Evolutionary conservation across 2,113 vertebrate genomes (phyloP), one percentile per base, ranked within the genome.

Genomic region (Hippolais icterina): DNA sequence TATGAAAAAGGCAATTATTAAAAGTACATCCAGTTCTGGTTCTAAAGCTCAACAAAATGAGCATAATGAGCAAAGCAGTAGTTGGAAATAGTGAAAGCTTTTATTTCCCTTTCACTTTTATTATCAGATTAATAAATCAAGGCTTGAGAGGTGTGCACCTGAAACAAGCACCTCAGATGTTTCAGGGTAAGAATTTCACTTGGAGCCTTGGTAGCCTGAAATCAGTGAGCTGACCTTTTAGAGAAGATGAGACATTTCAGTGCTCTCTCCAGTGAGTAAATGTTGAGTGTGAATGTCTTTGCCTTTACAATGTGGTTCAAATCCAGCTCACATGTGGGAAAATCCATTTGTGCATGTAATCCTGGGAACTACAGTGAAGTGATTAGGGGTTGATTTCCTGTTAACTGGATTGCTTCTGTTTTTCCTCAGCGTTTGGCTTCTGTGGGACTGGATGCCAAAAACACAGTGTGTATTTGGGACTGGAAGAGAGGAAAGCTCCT

Each of bases 381-480:
- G 74, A 50, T 83, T 37, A 79, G 56, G 46, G 64, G 9, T 25
- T 90, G 46, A 37, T 81, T 83, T 96, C 66, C 86, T 87, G 20
- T 35, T 96, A 86, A 95, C 94, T 54, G 81, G 59, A 20, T 94
- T 92, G 59, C 66, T 95, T 1, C 86, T 91, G 64, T 96, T 74
- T 94, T 75, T 95, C 89, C 74, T 35, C 82, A 99, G 99, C 98
- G 98, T 56, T 97, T 99, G 94, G 99, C 98, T 31, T 99, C 99
- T 0, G 98, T 99, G 54, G 99, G 99, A 83, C 97, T 99, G 83
- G 99, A 99, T 96, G 99, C 99, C 97, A 99, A 99, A 98, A 99
- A 99, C 93, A 99, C 99, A 1, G 96, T 99, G 85, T 99, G 99
- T 77, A 97, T 99, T 71, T 99, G 99, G 99, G 99, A 99, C 93